Evolutionary conservation across 2,797 vertebrate species (phyloP).

Genomic region (Eulemur albifrons): DNA sequence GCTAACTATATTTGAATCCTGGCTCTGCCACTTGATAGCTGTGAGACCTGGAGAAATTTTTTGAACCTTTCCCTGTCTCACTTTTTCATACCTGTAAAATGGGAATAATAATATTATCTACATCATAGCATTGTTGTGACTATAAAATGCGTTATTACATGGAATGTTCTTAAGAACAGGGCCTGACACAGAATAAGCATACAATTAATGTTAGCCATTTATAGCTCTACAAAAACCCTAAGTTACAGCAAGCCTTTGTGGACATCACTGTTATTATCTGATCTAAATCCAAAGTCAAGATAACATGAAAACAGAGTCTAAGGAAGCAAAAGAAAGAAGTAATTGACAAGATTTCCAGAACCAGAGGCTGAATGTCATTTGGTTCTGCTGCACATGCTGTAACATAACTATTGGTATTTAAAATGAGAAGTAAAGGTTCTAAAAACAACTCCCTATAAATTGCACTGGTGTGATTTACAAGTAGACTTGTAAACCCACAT

Average conservation of each 20-base stretch:
- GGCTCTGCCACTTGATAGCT: neutral
- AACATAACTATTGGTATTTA: conserved; percentile 69
- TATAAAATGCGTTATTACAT: neutral
- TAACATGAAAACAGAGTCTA: conserved; percentile 53
- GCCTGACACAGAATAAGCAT: neutral
- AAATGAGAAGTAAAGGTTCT: conserved; percentile 57
- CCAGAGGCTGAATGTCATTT: conserved; percentile 56
- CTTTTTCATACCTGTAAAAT: conserved; percentile 38
- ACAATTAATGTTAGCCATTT: conserved; percentile 2
- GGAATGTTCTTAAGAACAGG: conserved; percentile 10
- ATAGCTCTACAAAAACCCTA: conserved; percentile 21
- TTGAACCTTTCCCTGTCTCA: neutral
- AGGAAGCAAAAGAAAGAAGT: conserved; percentile 28
- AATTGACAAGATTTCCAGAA: conserved; percentile 57
- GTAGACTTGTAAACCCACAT: conserved; percentile 43
- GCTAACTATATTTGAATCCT: conserved; percentile 33
- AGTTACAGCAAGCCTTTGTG: conserved; percentile 56
- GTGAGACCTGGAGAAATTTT: neutral
- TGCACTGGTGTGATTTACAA: conserved; percentile 60
- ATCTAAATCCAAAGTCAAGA: conserved; percentile 60
- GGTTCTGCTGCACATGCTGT: conserved; percentile 10
- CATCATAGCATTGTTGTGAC: neutral
- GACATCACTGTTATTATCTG: conserved; percentile 44
- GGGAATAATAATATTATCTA: neutral
- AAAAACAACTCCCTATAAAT: conserved; percentile 58